Base-by-base conservation (phyloP, 2,797 vertebrate species). In the Thaleichthys pacificus region DNA sequence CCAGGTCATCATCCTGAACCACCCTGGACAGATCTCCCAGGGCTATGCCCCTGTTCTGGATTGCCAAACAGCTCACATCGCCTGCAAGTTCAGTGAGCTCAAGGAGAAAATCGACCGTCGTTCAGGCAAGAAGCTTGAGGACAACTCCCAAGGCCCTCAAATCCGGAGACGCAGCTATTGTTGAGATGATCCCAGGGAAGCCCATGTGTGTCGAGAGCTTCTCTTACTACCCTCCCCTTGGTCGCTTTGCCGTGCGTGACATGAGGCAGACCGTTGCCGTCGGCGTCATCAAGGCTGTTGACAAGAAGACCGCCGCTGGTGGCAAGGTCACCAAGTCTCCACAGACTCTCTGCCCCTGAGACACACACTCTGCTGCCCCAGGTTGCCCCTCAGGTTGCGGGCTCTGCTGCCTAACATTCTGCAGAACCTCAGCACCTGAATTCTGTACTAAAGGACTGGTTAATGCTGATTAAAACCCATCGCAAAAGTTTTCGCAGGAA, bases 71-170 rank as follows among this genome's bases (percentile, higher is more conserved):
- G 89, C 83, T 49, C 85, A 88, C n/a, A 80, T 89, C 28, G 82
- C 90, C 68, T 91, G 91, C 81, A 92, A 89, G 79, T 92, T 91
- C 77, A 80, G 74, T n/a, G 88, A 95, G 80, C 91, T 95, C 30
- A 93, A 91, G 70, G 94, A 95, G 86, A 95, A 95, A 85, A 95
- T 95, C 0, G 94, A 95, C 81, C 87, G 89, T 66, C 81, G 89
- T 75, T 89, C 89, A 12, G 90, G 90, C 70, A 91, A 91, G 77
- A 88, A 88, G 71, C 79, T 90, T 51, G 89, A 92, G 69, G 88
- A 90, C 66, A 82, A 87, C 64, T 89, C 86, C 86, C 66, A 89
- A 86, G 80, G 68, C 21, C 47, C 81, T 93, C 24, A 92, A 87
- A 69, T 91, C 87, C 69, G 88, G 89, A 19, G 89, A 91, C 67